Conservation (phyloP, 2,888 invertebrate species). For the Hipparchia sbordonii region DNA sequence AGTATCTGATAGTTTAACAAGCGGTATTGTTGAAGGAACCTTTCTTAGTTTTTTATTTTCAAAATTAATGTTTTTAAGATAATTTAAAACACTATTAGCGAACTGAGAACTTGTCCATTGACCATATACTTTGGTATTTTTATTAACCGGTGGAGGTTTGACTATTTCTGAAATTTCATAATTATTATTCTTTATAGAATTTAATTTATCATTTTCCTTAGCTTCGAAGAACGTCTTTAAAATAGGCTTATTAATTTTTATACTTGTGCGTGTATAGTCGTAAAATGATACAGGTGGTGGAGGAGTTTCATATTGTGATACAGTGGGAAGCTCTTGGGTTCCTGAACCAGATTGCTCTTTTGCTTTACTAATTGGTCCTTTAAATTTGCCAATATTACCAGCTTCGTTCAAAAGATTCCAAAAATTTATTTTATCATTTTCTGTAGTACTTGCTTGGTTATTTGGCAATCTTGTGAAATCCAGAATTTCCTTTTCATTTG, state of each 20-base stretch:
- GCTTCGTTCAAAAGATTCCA: constrained; percentile 55
- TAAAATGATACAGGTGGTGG: constrained; percentile 50
- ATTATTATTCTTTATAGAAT: constrained; percentile 31
- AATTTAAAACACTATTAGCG: constrained; percentile 68
- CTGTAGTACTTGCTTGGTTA: constrained; percentile 30
- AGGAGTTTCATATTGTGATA: constrained; percentile 66
- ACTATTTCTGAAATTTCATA: constrained; percentile 55
- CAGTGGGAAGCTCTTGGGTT: constrained; percentile 45
- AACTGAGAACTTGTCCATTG: constrained; percentile 72
- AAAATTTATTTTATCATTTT: constrained; percentile 49
- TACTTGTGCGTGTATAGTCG: constrained; percentile 44
- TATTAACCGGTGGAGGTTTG: constrained; percentile 57
- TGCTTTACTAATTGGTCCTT: constrained; percentile 39
- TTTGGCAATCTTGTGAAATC: constrained; percentile 45
- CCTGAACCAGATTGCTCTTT: constrained; percentile 40
- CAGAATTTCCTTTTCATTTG: constrained; percentile 52
- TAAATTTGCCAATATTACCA: constrained; percentile 48
- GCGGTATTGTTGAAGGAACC: constrained; percentile 60
- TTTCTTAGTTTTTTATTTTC: constrained; percentile 54
- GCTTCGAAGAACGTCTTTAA: constrained; percentile 41
- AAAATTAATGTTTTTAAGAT: constrained; percentile 65
- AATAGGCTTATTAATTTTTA: constrained; percentile 39
- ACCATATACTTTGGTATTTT: constrained; percentile 60
- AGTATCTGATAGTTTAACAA: constrained; percentile 60
- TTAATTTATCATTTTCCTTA: constrained; percentile 36